Evolutionary conservation across 2,113 vertebrate genomes (phyloP), one percentile per base, ranked within the genome.

Genomic region (Hydropotes inermis): DNA sequence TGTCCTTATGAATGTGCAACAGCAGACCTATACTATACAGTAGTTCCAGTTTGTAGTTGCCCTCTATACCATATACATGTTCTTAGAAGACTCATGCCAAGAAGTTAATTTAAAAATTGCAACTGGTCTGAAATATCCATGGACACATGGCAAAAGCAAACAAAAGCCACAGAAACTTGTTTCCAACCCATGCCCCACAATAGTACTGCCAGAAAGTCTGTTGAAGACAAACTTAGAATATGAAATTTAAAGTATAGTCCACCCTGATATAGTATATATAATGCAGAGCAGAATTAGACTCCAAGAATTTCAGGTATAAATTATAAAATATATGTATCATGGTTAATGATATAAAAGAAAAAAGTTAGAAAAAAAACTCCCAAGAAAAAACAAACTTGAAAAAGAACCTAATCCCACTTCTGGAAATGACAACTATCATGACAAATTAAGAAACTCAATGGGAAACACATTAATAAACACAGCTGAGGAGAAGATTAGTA

Each of bases 101-200:
- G 36, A 96, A 87, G 83, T 47, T 70, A 83, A 79, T 57, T 76
- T 93, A 54, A 94, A 83, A 95, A 83, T 82, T 87, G 54, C 83
- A 95, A 74, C 52, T 81, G 33, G 50, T 39, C 54, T 92, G 39
- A 96, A 81, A 52, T 94, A 86, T 83, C n/a, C 43, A 94, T 11
- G 78, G 87, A 52, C 60, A 79, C 61, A 57, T 55, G 45, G 45
- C 9, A 90, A 95, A 95, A 90, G 64, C 17, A 94, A 96, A 61
- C 19, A 94, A 95, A 82, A 89, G 13, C 45, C 50, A 50, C 27
- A 19, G 64, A 21, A 89, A 27, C 61, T 50, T 15, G n/a, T 89
- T 43, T 43, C 60, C 54, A 96, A 45, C 39, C 67, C 54, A 55
- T 11, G 43, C 8, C 33, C 64, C 43, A 61, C 39, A 74, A 43